Base-by-base conservation (phyloP, 2,888 invertebrate genomes). In the Ennomos fuscantarius region DNA sequence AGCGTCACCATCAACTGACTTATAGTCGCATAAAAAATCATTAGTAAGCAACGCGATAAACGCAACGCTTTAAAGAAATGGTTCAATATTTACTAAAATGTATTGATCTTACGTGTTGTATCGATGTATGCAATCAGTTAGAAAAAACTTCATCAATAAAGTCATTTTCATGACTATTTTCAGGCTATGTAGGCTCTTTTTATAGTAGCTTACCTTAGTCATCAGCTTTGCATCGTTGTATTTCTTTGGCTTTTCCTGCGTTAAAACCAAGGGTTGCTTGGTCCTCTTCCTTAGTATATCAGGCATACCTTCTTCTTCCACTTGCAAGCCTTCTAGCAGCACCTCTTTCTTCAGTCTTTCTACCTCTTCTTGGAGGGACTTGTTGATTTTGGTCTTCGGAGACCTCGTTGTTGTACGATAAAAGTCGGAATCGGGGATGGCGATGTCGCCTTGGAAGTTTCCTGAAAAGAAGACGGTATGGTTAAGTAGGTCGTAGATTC, bases 401-500 rank as follows among this genome's bases (percentile, higher is more conserved):
- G 81, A 72, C 46, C 72, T 78, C 2, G 77, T 75, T 0, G 79
- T 70, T 43, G 85, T 81, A 50, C 76, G 92, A 73, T 79, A 80
- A 43, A 85, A 90, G 66, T 93, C 91, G 55, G 86, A 65, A 70
- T 95, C 94, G 35, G 97, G 95, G 65, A 97, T 89, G 0, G 97
- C 97, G 62, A 97, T 97, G 84, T 97, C 97, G 0, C 97, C 97
- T 92, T 96, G 93, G 78, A 97, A 97, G 52, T 94, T 95, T 73
- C 93, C 97, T 97, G 93, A 15, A 94, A 94, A 76, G 69, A 82
- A 76, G 12, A 13, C 24, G 24, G 24, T 1, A 0, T 1, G 24
- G 24, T 24, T 24, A 24, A 24, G 24, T 24, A 24, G 1, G 24
- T 24, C 3, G 24, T 24, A 24, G 5, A 6, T 24, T 24, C 24